phyloP scores from a whole-genome alignment of 2,113 vertebrate species.

The Phrynocephalus versicolor region DNA sequence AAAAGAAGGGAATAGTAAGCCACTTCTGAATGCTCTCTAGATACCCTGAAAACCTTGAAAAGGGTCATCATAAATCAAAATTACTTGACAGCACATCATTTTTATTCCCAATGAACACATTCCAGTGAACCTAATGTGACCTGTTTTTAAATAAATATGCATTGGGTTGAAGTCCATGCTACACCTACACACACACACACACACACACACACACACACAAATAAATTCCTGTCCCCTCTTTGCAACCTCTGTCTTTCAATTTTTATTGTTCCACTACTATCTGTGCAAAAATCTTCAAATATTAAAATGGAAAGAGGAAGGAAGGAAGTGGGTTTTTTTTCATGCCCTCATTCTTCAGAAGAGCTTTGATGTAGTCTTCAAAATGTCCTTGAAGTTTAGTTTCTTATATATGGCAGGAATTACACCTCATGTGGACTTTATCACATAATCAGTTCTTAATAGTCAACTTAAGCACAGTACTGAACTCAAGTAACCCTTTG shows the following conservation, averaged over 20 bases:
- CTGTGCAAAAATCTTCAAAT: background rate
- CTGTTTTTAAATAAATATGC: background rate
- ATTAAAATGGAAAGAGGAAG: background rate
- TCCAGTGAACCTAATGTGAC: background rate
- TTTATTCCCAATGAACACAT: background rate
- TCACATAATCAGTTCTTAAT: background rate
- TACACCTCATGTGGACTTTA: slow-evolving; percentile 13
- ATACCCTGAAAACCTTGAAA: too few species aligned
- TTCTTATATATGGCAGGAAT: background rate
- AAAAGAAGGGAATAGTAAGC: too few species aligned
- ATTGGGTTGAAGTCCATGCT: background rate
- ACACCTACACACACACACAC: too few species aligned
- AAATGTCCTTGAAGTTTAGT: slow-evolving; percentile 12
- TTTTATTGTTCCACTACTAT: background rate
- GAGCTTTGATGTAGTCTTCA: background rate
- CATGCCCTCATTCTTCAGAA: slow-evolving; percentile 5
- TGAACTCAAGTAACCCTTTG: slow-evolving; percentile 34
- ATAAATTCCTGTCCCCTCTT: rapidly evolving
- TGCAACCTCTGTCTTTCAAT: background rate
- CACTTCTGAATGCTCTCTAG: too few species aligned
- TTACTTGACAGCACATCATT: too few species aligned
- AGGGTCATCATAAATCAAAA: too few species aligned
- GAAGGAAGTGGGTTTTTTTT: too few species aligned
- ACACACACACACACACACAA: too few species aligned
- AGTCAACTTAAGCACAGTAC: slow-evolving; percentile 11